Evolutionary conservation across 2,888 invertebrate species (phyloP).

Genomic region (Melieria picta): DNA sequence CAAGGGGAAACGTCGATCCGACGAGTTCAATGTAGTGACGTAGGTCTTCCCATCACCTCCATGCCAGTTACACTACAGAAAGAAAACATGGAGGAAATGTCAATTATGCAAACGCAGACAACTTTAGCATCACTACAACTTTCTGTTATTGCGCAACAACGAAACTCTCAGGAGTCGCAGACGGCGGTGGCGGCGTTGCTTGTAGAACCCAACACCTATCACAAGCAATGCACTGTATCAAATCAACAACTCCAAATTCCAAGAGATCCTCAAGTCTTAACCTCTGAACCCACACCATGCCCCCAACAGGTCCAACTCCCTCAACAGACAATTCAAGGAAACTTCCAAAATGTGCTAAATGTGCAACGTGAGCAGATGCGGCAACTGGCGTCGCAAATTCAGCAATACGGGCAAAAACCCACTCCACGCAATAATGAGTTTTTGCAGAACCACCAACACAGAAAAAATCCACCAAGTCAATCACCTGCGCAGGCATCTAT

Average conservation of each 20-base stretch:
- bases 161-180: conserved; percentile 31
- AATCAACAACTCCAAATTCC: conserved; percentile 33
- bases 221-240: conserved; percentile 30
- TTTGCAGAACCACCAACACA: conserved; percentile 49
- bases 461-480: conserved; percentile 60
- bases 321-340: conserved; percentile 49
- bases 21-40: no score
- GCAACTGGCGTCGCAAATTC: conserved; percentile 39
- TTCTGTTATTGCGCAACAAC: conserved; percentile 13
- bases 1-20: no score
- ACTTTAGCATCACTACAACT: conserved; percentile 14
- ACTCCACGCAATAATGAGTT: conserved; percentile 52
- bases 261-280: conserved; percentile 17
- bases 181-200: conserved; percentile 20
- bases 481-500: conserved; percentile 74
- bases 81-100: conserved; percentile 42
- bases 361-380: conserved; percentile 51
- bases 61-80: no score
- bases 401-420: conserved; percentile 45
- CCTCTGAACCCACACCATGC: conserved; percentile 10
- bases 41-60: no score
- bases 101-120: conserved; percentile 43
- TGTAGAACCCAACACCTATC: conserved; percentile 8
- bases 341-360: conserved; percentile 56
- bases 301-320: conserved; percentile 37